phyloP scores from a whole-genome alignment of 2,113 vertebrate genomes.

The Micronycteris hirsuta region DNA sequence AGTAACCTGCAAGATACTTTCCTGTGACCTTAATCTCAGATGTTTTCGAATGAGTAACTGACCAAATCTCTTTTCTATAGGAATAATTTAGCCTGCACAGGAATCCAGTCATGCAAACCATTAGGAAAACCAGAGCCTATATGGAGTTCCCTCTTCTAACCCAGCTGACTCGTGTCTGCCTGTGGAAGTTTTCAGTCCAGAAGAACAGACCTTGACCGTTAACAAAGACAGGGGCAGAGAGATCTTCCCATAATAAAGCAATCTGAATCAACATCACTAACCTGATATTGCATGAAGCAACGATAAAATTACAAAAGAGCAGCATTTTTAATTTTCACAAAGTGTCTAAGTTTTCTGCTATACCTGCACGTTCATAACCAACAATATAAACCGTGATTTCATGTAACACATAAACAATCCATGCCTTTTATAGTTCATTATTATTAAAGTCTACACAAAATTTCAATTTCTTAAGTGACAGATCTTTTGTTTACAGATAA shows the following conservation, averaged over 20 bases:
- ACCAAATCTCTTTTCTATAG: constrained; percentile 80
- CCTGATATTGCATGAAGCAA: constrained; percentile 92
- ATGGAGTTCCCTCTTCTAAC: constrained; percentile 82
- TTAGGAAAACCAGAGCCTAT: constrained; percentile 82
- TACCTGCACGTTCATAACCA: constrained; percentile 86
- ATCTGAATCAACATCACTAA: constrained; percentile 86
- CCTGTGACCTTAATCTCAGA: background rate
- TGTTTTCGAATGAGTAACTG: constrained; percentile 62
- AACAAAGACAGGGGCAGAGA: constrained; percentile 86
- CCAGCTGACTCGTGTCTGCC: constrained; percentile 83
- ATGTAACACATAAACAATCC: constrained; percentile 80
- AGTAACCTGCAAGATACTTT: background rate
- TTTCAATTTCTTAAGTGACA: constrained; percentile 84
- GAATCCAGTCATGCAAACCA: constrained; percentile 80
- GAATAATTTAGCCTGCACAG: constrained; percentile 82
- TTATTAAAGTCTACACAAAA: constrained; percentile 80
- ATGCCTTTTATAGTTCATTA: constrained; percentile 83
- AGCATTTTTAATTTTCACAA: constrained; percentile 86
- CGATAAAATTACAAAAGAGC: constrained; percentile 82
- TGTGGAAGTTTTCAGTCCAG: constrained; percentile 79
- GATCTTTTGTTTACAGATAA: constrained; percentile 88
- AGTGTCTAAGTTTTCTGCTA: constrained; percentile 83
- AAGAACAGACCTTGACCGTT: constrained; percentile 81
- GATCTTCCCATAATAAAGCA: constrained; percentile 84
- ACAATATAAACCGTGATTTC: constrained; percentile 82